Conservation (phyloP, 2,797 vertebrate species). For the Sandelia bainsii region DNA sequence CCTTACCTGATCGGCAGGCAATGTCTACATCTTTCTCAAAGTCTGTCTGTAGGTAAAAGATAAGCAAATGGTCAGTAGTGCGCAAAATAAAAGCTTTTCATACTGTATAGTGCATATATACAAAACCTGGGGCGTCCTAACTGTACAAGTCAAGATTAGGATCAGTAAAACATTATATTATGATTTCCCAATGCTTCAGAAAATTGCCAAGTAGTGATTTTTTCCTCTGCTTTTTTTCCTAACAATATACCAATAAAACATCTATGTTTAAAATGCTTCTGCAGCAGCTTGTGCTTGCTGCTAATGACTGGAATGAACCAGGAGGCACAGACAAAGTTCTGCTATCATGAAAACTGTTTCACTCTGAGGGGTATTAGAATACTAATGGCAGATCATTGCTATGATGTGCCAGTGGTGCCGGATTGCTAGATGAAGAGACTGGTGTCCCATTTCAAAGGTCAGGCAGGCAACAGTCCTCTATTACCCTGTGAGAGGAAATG, state of each 20-base stretch:
- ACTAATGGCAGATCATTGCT: conserved; percentile 73
- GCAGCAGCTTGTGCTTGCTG: conserved; percentile 47
- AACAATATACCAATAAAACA: conserved; percentile 57
- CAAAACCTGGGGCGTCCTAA: not conserved
- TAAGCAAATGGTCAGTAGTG: conserved; percentile 33
- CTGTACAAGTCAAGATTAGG: conserved; percentile 13
- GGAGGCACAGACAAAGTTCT: conserved; percentile 54
- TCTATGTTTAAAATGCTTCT: conserved; percentile 18
- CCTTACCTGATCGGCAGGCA: conserved; percentile 98
- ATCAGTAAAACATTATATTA: conserved; percentile 12
- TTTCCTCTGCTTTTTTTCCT: conserved; percentile 14
- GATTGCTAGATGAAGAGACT: conserved; percentile 67
- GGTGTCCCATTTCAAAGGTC: conserved; percentile 73
- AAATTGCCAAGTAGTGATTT: conserved; percentile 35
- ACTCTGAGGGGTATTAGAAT: conserved; percentile 72
- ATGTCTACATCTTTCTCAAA: conserved; percentile 99
- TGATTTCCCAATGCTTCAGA: conserved; percentile 19
- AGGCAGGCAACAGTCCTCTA: conserved; percentile 61
- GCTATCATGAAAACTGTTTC: conserved; percentile 67
- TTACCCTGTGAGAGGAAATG: conserved; percentile 65
- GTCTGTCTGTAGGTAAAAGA: conserved; percentile 90
- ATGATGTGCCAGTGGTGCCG: conserved; percentile 69
- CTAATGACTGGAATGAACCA: conserved; percentile 69
- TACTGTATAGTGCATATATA: not conserved
- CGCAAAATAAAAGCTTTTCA: not conserved